Evolutionary conservation across 2,113 vertebrate species (phyloP), one percentile per base, ranked within the genome.

Genomic region (Eolophus roseicapilla): DNA sequence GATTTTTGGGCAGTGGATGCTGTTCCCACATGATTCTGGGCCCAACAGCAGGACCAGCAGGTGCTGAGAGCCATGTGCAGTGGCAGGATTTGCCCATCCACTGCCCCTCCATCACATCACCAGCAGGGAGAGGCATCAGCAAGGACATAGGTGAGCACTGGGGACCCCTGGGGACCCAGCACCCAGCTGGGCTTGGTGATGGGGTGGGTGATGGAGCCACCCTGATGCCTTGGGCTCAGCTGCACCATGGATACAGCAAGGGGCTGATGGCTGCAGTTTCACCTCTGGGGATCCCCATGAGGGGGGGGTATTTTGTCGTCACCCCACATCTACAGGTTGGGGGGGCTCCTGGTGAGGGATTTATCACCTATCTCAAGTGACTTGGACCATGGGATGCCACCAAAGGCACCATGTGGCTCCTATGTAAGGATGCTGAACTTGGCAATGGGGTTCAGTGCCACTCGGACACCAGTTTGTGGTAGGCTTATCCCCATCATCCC

Each of bases 241-340:
- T 69, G 92, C 8, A 1, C 31, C 5, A 1, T 1, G 3, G 17
- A 37, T 73, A 35, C 11, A 3, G 17, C 19, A 4, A 93, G 49
- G 44, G 29, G 60, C 37, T 57, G 41, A 11, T 1, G 0, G 41
- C 0, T 2, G 41, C 13, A 5, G 25, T 86, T 90, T 86, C 0
- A 0, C 2, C 18, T 35, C 7, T 1, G 1, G 10, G 44, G 90
- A 62, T n/a, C 47, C 47, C 47, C 49, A 5, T 2, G 28, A 10
- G 39, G 39, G 5, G 18, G 33, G 3, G 6, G 18, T 35, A 7
- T 50, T 39, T 39, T 35, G 21, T 44, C 37, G 17, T 63, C 43
- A 57, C 57, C 67, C 76, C 76, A 29, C n/a, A 7, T 39, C 52
- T 64, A 5, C 53, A 57, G 2, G 24, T 13, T 62, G 59, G 17